These are phyloP conservation scores for Ceraclea dissimilis DNA, from an alignment of 2,888 invertebrate genomes.

Conservation along the genomic window DNA sequence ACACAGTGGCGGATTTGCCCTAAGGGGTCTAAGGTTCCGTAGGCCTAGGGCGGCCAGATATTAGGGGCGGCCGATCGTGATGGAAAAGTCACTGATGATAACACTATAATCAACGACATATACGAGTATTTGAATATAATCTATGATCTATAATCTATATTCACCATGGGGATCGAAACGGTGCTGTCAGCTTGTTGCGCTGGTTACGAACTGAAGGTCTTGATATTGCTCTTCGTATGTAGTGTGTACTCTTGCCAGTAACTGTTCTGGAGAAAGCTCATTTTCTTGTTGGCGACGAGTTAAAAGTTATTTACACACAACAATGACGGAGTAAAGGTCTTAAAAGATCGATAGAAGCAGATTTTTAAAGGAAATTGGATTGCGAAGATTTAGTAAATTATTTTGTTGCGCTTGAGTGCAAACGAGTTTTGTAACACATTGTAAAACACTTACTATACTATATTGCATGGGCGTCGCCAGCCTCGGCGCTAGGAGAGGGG, in stretches of 20 bases:
- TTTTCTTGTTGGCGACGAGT: conserved; percentile 23
- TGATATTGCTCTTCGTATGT: not conserved
- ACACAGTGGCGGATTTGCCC: too few relatives aligned
- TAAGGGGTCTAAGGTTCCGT: too few relatives aligned
- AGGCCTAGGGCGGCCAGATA: too few relatives aligned
- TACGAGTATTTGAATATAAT: too few relatives aligned
- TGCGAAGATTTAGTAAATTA: conserved; percentile 20
- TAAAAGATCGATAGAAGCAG: conserved; percentile 7
- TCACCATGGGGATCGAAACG: not conserved
- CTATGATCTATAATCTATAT: too few relatives aligned
- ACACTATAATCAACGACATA: too few relatives aligned
- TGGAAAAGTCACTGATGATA: too few relatives aligned
- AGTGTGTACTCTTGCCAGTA: conserved; percentile 3
- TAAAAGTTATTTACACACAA: conserved; percentile 25
- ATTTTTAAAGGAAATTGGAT: conserved; percentile 24
- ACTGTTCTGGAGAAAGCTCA: conserved; percentile 18
- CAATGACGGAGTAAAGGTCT: conserved; percentile 25
- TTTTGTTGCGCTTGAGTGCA: conserved; percentile 20
- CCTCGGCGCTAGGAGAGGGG: too few relatives aligned
- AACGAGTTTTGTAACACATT: conserved; percentile 14
- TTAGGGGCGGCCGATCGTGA: too few relatives aligned
- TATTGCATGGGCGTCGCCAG: too few relatives aligned
- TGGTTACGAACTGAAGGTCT: not conserved
- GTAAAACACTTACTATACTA: too few relatives aligned
- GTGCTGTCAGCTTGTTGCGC: not conserved